Percentiles rank a stretch among this genome's conserved stretches.
phyloP scores from a whole-genome alignment of 2,797 vertebrate genomes.

The Simalia tracyae region DNA sequence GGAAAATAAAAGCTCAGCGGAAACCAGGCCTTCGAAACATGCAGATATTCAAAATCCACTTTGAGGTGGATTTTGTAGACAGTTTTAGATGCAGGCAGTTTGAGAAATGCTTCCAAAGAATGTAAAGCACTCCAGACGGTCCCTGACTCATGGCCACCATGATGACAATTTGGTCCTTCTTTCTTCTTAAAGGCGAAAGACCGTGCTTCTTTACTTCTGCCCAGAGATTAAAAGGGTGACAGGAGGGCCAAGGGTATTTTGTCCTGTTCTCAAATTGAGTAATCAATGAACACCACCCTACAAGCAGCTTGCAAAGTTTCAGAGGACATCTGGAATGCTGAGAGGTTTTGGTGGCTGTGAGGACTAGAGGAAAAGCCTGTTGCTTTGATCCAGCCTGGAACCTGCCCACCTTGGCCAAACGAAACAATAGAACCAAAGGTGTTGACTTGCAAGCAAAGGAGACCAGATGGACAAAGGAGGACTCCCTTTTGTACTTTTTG shows the following conservation, averaged over 20 bases:
- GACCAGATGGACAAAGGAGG: no score
- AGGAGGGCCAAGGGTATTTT: neutral
- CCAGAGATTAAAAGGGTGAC: neutral
- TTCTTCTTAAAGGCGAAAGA: neutral
- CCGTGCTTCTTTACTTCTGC: no score
- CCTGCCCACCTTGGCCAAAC: no score
- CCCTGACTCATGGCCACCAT: fast-evolving
- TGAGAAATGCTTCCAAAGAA: neutral
- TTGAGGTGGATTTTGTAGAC: neutral
- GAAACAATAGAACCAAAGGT: no score
- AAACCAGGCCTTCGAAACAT: conserved; percentile 47
- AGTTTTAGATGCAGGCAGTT: neutral
- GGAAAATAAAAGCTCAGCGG: conserved; percentile 46
- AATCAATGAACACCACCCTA: neutral
- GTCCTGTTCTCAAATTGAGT: neutral
- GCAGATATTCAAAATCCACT: neutral
- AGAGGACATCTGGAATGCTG: neutral
- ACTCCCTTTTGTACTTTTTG: no score
- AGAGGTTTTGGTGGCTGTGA: neutral
- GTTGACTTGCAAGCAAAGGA: no score
- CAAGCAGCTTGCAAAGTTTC: neutral
- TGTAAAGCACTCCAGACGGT: neutral
- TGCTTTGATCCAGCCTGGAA: neutral
- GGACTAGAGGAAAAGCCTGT: neutral
- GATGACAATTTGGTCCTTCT: neutral